Evolutionary conservation across 2,113 vertebrate genomes (phyloP).

Genomic region (Paramormyrops kingsleyae): DNA sequence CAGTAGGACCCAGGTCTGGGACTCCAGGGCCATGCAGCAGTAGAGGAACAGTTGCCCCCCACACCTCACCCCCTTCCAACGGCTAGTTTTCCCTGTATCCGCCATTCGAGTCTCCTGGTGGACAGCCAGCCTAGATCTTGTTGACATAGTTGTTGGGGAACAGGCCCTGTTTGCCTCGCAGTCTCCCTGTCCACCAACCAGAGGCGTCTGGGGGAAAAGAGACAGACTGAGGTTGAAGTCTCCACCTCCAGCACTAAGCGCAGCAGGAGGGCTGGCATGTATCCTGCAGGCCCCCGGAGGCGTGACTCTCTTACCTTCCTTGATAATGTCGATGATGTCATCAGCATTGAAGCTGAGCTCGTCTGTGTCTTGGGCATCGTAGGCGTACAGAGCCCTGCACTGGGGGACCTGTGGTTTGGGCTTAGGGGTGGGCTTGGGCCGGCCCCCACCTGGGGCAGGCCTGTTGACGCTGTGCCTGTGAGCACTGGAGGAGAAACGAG

Average conservation of each 20-base stretch:
- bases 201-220: constrained; percentile 71
- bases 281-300: background rate
- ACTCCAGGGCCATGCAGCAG: constrained; percentile 28
- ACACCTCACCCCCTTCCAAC: background rate
- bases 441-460: constrained; percentile 79
- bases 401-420: constrained; percentile 95
- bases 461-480: constrained; percentile 75
- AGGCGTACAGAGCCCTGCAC: constrained; percentile 91
- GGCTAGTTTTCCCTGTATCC: constrained; percentile 3
- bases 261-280: background rate
- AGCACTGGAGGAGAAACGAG: constrained; percentile 52
- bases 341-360: constrained; percentile 97
- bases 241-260: background rate
- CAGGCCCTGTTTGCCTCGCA: constrained; percentile 92
- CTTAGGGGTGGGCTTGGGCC: constrained; percentile 91
- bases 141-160: constrained; percentile 97
- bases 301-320: constrained; percentile 70
- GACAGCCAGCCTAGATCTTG: constrained; percentile 69
- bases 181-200: constrained; percentile 93
- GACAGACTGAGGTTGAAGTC: background rate
- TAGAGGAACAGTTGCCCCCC: constrained; percentile 33
- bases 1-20: constrained; percentile 26
- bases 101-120: constrained; percentile 22
- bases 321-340: constrained; percentile 88
- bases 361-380: constrained; percentile 96